Conservation (phyloP, 2,888 invertebrate genomes). For the Schizaphis graminum region DNA sequence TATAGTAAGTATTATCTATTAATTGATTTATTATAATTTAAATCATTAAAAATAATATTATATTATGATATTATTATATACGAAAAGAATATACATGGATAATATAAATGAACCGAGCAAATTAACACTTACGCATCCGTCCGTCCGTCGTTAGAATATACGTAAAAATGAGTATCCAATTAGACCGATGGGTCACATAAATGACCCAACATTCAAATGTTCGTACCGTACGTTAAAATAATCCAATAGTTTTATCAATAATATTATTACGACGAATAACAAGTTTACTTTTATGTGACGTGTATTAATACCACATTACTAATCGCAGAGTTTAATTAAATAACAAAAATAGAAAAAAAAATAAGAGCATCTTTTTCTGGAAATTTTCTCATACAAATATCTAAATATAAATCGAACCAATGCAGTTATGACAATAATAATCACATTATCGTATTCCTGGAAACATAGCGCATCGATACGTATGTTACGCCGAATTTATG, state of each 20-base stretch:
- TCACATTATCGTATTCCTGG: neutral
- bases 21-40: neutral
- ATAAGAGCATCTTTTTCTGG: neutral
- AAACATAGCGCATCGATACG: neutral
- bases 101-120: no score
- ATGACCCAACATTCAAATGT: neutral
- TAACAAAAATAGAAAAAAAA: neutral
- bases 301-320: neutral
- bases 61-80: neutral
- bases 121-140: neutral
- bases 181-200: constrained; percentile 4
- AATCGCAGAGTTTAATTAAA: neutral
- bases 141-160: neutral
- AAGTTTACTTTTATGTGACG: neutral
- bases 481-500: no score
- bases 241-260: no score
- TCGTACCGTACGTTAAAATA: neutral
- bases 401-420: constrained; percentile 12
- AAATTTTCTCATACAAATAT: neutral
- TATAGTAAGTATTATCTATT: neutral
- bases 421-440: neutral
- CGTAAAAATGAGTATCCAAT: neutral
- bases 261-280: no score
- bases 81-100: neutral
- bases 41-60: neutral